Base-by-base conservation (phyloP, 2,888 invertebrate species). In the Hyppa rectilinea region DNA sequence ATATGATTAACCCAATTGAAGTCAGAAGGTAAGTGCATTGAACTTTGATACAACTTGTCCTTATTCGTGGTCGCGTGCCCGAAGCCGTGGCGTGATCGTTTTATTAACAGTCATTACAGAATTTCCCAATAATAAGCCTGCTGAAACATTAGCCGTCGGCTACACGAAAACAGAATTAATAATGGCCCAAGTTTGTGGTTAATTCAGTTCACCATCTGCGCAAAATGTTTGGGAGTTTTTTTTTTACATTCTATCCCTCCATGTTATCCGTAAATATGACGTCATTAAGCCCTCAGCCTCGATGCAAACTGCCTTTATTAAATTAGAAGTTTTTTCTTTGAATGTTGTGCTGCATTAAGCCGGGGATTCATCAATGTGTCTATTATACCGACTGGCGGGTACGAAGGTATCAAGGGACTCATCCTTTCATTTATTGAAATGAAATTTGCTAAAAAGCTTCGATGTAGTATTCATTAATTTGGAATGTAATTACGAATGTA, bases 91-190 rank as follows among this genome's bases (percentile, higher is more conserved):
- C 95, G 94, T 95, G 94, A 83, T 91, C 91, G 91, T 89, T 90
- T 89, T 91, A 93, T 95, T 94, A 94, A 92, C 91, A 93, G 92
- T 94, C 93, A 95, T 95, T 95, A 95, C 92, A 92, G 91, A 94
- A 94, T 93, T 93, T 94, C 87, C 92, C 94, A 94, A 95, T 95
- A 95, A 93, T 93, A 94, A 93, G 92, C 89, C 87, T 83, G 83
- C 85, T 90, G 91, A 91, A 94, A 93, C 93, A 94, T 95, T 94
- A 93, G 90, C 87, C 88, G 88, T 87, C 88, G 88, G 91, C 90
- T 89, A 92, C 94, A 94, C 92, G 94, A 92, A 94, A 92, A 92
- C 91, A 92, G 90, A 93, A 94, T 95, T 94, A 94, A 94, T 93
- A 94, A 94, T 92, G 92, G 90, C 87, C 89, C 86, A 94, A 95